A percentile compares a stretch with the other conserved stretches of the same genome.
Conservation (phyloP, 1,140 invertebrate genomes). For the Cherax quadricarinatus region DNA sequence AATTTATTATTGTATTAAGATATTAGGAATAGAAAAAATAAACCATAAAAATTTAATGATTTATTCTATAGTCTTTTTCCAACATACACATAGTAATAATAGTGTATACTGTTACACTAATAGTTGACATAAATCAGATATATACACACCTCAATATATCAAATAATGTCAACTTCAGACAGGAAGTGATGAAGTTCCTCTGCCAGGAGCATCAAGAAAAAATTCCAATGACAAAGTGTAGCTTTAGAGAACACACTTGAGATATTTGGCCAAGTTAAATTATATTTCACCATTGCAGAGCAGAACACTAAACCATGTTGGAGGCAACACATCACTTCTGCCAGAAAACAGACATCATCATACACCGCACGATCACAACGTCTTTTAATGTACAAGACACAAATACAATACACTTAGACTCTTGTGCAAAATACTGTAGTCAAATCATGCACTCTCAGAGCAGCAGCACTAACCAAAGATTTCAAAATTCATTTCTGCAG, state of each 20-base stretch:
- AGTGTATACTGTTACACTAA: slow-evolving; percentile 18
- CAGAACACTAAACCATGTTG: neutral
- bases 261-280: neutral
- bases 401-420: slow-evolving; percentile 34
- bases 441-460: neutral
- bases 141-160: slow-evolving; percentile 29
- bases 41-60: slow-evolving; percentile 29
- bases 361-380: slow-evolving; percentile 27
- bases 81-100: slow-evolving; percentile 18
- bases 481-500: neutral
- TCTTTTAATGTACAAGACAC: slow-evolving; percentile 12
- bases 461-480: neutral
- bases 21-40: neutral
- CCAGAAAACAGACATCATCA: slow-evolving; percentile 13
- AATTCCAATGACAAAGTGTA: neutral
- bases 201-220: neutral
- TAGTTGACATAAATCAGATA: slow-evolving; percentile 31
- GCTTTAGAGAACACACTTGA: neutral
- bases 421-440: neutral
- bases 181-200: neutral
- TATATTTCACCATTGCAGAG: no score
- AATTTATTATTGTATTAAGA: no score
- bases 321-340: neutral
- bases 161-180: slow-evolving; percentile 26
- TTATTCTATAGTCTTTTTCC: slow-evolving; percentile 35